phyloP scores from a whole-genome alignment of 2,797 vertebrate genomes.

The Rousettus madagascariensis region DNA sequence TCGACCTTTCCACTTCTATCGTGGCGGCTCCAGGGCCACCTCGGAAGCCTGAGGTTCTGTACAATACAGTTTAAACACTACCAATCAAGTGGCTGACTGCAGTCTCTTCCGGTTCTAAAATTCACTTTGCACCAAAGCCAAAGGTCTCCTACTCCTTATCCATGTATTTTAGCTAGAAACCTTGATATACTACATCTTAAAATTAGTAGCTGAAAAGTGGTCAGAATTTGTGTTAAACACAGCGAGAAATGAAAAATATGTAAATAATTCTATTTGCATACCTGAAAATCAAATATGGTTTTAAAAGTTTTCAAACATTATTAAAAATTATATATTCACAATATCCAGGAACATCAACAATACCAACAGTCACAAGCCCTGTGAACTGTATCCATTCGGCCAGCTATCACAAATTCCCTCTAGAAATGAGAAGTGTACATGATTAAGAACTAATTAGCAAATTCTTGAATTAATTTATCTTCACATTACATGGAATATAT shows the following conservation, averaged over 20 bases:
- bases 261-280: background rate
- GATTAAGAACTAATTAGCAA: background rate
- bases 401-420: slow-evolving; percentile 21
- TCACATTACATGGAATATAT: background rate
- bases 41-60: background rate
- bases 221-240: background rate
- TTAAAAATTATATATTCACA: slow-evolving; percentile 5
- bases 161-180: background rate
- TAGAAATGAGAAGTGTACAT: background rate
- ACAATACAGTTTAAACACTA: background rate
- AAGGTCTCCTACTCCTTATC: background rate
- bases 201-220: background rate
- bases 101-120: background rate
- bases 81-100: background rate
- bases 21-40: background rate
- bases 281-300: background rate
- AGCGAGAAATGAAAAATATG: background rate
- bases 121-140: background rate
- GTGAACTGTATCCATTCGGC: background rate
- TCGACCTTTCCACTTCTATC: background rate
- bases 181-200: background rate
- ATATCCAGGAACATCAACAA: slow-evolving; percentile 37
- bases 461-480: slow-evolving; percentile 19
- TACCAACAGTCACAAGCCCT: background rate
- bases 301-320: slow-evolving; percentile 8